Percentiles rank a stretch among this genome's conserved stretches.
phyloP scores from a whole-genome alignment of 2,113 vertebrate genomes.

The Dasyornis broadbenti region DNA sequence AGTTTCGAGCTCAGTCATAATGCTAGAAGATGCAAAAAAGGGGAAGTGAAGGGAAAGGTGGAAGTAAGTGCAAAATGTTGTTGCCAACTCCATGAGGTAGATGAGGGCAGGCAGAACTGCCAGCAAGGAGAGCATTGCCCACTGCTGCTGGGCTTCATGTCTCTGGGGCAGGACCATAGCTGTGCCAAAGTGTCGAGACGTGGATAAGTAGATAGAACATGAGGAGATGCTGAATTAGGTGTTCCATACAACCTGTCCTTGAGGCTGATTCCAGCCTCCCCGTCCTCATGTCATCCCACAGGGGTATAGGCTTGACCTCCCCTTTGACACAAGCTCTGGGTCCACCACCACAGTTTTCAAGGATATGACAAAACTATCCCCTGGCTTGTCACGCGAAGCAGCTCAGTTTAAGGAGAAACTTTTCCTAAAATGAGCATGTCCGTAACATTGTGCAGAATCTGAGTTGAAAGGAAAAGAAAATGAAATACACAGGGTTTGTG shows the following conservation, averaged over 20 bases:
- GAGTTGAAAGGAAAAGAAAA: neutral
- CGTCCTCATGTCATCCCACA: rapidly evolving
- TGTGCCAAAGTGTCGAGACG: neutral
- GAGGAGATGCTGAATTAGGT: neutral
- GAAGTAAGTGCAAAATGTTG: neutral
- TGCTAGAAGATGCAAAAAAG: neutral
- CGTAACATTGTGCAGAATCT: neutral
- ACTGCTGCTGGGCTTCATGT: neutral
- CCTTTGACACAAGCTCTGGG: neutral
- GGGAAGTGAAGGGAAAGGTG: neutral
- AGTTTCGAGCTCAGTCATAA: neutral
- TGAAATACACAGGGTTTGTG: neutral
- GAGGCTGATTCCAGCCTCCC: neutral
- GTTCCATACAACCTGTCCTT: neutral
- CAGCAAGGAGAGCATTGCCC: neutral
- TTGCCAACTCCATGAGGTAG: neutral
- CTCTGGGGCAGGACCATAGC: neutral
- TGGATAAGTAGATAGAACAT: rapidly evolving
- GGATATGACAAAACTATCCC: neutral
- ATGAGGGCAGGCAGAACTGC: neutral
- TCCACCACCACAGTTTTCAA: neutral
- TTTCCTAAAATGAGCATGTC: neutral
- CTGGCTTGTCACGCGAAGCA: rapidly evolving
- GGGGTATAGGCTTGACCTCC: neutral
- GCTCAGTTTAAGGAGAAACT: neutral